Base-by-base conservation (phyloP, 2,113 vertebrate species). In the Leptosomus discolor region DNA sequence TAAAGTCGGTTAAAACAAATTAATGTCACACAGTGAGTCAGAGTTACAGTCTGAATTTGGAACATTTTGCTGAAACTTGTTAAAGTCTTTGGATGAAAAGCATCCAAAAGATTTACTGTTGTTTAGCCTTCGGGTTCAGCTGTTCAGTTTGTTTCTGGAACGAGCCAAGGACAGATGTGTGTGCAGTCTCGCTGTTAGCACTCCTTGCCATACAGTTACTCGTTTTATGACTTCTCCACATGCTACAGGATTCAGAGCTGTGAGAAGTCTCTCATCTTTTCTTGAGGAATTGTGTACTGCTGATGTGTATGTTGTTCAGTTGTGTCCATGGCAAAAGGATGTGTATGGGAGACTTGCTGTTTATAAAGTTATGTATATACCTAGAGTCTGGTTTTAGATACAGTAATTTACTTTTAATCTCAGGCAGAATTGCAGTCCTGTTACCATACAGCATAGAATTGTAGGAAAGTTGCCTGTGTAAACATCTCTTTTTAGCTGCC, bases 81-180 rank as follows among this genome's bases (percentile, higher is more conserved):
- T 68, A 24, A 71, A 88, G 37, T n/a, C 51, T 73, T 79, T 9
- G 36, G 41, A 78, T 95, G 69, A 75, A 75, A 85, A 85, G 17
- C 45, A 68, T 53, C 74, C 74, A 45, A 43, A 78, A 73, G 83
- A 57, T 90, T 75, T 92, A 71, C 67, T 90, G 58, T 69, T 94
- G 94, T 93, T 95, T 92, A 69, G 70, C 75, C 58, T 61, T 92
- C 0, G 0, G 21, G 53, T 80, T 95, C 57, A 77, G 79, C 96
- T 93, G 95, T 92, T 90, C 21, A 1, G 39, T 90, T 88, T 74
- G 78, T 85, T 85, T 94, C 53, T 96, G 88, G 92, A 94, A 37
- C 9, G 46, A 81, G 79, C 32, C 41, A 14, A 7, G 69, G 85
- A 57, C 76, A 78, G 80, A 85, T 84, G 81, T 85, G 86, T 75